Evolutionary conservation across 1,140 invertebrate species (phyloP), one percentile per base, ranked within the genome.

Genomic region (Aphis craccivora): DNA sequence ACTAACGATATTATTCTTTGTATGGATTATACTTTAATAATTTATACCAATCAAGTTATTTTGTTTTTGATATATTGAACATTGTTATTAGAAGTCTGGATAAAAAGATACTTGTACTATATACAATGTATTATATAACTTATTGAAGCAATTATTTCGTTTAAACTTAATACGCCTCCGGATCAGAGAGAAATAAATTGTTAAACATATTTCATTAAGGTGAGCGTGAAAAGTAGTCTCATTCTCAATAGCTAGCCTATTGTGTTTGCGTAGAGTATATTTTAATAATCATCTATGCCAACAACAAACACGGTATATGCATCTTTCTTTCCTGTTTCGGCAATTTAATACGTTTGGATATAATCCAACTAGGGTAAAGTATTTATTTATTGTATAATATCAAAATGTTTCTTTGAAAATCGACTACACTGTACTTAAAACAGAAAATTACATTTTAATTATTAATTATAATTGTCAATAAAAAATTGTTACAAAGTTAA

Each of bases 141-240:
- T n/a, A 30, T 67, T 25, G 9, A 93, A 84, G 81, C 81, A 84
- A 93, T 86, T 93, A 93, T 93, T 93, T 91, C 9, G 90, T 81
- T 37, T 51, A 93, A 55, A 86, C 35, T 35, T 84, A 86, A 86
- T 51, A 84, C 91, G 91, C 91, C 91, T 93, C 81, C 76, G 48
- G 91, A 93, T 84, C 48, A 55, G 22, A 55, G 23, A 20, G 23
- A 83, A 83, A 81, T 55, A 93, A 48, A 93, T 93, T 48, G 90
- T 23, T 40, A 40, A n/a, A 84, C 81, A 53, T 93, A 45, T 86
- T 93, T 84, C 35, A 86, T 55, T 55, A 40, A 9, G 81, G 91
- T 30, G 81, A 93, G 81, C 48, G 91, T 84, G 81, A 53, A 93
- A 93, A 93, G 22, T 55, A 55, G 48, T 55, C 35, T 23, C 35